Conservation (phyloP, 2,888 invertebrate genomes). For the Leucophora obtusa region DNA sequence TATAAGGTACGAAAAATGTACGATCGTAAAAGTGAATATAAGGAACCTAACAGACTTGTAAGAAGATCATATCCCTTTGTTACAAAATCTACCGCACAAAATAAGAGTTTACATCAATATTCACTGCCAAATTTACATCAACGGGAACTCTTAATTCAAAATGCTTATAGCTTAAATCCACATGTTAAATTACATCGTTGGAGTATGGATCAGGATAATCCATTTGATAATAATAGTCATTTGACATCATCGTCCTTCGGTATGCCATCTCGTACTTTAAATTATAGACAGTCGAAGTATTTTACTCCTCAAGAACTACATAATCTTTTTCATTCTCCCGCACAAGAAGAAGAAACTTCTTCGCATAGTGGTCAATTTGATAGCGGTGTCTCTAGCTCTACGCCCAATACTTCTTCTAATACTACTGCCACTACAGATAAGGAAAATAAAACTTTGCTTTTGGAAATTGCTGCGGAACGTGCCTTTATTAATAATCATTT, state of each 20-base stretch:
- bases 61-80: background rate
- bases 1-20: background rate
- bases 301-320: slow-evolving; percentile 30
- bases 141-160: slow-evolving; percentile 31
- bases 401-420: background rate
- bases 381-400: slow-evolving; percentile 49
- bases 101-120: background rate
- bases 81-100: background rate
- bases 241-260: background rate
- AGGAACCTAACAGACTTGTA: background rate
- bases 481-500: slow-evolving; percentile 62
- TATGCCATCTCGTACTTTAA: background rate
- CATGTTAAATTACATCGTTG: slow-evolving; percentile 12
- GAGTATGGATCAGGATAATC: slow-evolving; percentile 12
- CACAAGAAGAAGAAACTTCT: background rate
- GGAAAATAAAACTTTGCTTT: slow-evolving; percentile 22
- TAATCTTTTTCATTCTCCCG: slow-evolving; percentile 11
- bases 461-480: slow-evolving; percentile 59
- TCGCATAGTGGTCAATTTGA: slow-evolving; percentile 27
- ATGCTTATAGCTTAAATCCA: slow-evolving; percentile 46
- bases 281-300: slow-evolving; percentile 33
- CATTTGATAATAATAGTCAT: background rate
- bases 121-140: background rate
- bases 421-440: too few species aligned
- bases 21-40: background rate